Evolutionary conservation across 1,140 invertebrate genomes (phyloP), one percentile per base, ranked within the genome.

Genomic region (Caenorhabditis inopinata): DNA sequence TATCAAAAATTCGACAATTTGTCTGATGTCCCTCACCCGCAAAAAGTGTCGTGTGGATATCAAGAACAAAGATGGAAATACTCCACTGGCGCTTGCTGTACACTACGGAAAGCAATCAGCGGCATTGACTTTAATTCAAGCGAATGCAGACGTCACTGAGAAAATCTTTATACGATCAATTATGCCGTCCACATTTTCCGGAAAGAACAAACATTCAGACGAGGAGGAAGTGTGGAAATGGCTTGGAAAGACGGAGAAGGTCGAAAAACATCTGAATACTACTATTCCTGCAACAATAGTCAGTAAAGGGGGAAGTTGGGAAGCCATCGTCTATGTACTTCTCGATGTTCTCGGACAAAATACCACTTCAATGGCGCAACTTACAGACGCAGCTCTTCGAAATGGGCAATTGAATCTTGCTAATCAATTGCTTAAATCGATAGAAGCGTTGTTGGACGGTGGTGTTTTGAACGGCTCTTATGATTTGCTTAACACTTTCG

Each of bases 61-160:
- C 18, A 85, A 84, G 79, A 90, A 91, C 76, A 85, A 85, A 16
- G 83, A 89, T 81, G 90, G 90, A 7, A 91, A 91, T 82, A 91
- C 91, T 45, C 89, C 91, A 16, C 85, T 91, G 21, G 89, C 89
- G 4, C 84, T 91, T n/a, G 89, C 91, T 32, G 89, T 91, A 0
- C 78, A 87, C 38, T 87, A 90, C 74, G 84, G 84, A 42, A 89
- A 91, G 85, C 89, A 91, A 84, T 90, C 51, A 21, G 58, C 73
- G 12, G 73, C 81, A n/a, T 45, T 83, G 25, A 83, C 83, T 21
- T 49, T 83, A 11, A 82, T 83, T 27, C 83, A 83, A 62, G 80
- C 81, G 2, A 83, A 79, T 18, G 75, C 51, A 7, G 32, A 42
- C 29, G 78, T 79, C 45, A 79, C 73, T 29, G 78, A 79, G 2